Percentiles rank a stretch among this genome's conserved stretches.
Conservation (phyloP, 2,888 invertebrate species). For the Stenolophus ochropezus region DNA sequence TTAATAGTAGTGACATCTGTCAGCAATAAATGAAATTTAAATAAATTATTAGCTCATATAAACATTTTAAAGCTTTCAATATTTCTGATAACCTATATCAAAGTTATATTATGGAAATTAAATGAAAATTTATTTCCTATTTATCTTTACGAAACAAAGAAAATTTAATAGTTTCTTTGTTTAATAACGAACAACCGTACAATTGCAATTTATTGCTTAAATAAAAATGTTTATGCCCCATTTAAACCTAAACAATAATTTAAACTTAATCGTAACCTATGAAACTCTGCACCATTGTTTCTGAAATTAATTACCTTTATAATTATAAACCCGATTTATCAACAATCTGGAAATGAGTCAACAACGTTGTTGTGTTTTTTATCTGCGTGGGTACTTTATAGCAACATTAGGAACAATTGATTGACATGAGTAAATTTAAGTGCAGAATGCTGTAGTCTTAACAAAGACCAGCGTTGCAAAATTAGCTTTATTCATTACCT, state of each 20-base stretch:
- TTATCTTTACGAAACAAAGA: background rate
- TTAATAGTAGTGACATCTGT: no score
- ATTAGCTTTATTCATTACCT: conserved; percentile 32
- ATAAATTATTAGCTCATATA: no score
- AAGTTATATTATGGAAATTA: background rate
- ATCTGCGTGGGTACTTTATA: background rate
- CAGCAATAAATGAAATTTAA: no score
- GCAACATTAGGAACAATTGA: background rate
- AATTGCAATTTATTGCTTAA: background rate
- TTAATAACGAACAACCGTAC: background rate
- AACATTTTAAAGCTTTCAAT: no score
- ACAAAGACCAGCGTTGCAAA: conserved; percentile 37
- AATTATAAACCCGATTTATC: background rate
- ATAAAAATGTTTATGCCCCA: background rate
- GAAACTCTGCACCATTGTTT: background rate
- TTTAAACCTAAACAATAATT: background rate
- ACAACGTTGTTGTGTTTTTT: background rate
- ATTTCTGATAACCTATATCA: no score
- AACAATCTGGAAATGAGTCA: background rate
- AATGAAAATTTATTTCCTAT: background rate
- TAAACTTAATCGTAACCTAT: background rate
- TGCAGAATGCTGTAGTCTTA: conserved; percentile 33
- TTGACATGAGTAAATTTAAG: conserved; percentile 37
- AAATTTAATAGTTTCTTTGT: background rate
- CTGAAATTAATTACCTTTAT: background rate